These are phyloP conservation scores for Chamaea fasciata DNA, from an alignment of 2,113 vertebrate species.

Conservation along the genomic window DNA sequence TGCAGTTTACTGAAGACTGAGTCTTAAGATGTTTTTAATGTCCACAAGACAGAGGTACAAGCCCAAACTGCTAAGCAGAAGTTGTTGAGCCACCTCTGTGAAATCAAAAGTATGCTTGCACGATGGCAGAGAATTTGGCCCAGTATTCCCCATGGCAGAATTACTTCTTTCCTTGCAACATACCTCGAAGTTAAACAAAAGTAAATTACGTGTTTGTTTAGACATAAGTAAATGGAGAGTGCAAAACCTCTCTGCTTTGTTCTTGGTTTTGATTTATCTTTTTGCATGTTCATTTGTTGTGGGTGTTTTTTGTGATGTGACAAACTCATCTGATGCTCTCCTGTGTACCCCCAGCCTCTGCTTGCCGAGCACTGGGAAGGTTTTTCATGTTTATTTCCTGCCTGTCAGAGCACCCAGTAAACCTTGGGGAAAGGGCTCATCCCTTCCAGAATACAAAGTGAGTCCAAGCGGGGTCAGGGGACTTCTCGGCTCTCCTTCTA, in stretches of 20 bases:
- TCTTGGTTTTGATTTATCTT: not conserved
- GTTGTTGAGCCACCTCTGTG: not conserved
- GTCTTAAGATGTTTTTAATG: not conserved
- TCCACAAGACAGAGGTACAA: not conserved
- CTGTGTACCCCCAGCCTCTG: not conserved
- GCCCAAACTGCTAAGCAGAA: not conserved
- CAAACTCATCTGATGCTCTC: not conserved
- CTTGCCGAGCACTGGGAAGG: not conserved
- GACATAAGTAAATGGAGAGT: not conserved
- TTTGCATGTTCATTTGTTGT: not conserved
- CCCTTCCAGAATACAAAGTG: conserved; percentile 45
- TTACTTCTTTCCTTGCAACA: not conserved
- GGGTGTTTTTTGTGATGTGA: not conserved
- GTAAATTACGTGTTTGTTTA: not conserved
- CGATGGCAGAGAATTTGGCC: not conserved
- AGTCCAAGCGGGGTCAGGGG: conserved; percentile 23
- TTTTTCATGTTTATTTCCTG: conserved; percentile 29
- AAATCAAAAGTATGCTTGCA: not conserved
- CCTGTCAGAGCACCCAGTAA: not conserved
- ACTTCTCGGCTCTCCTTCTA: conserved; percentile 15
- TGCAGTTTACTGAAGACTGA: not conserved
- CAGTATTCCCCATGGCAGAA: not conserved
- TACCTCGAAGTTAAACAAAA: not conserved
- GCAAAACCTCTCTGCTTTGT: not conserved
- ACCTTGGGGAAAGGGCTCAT: not conserved